Evolutionary conservation across 1,140 invertebrate species (phyloP).

Genomic region (Bursaphelenchus mucronatus): DNA sequence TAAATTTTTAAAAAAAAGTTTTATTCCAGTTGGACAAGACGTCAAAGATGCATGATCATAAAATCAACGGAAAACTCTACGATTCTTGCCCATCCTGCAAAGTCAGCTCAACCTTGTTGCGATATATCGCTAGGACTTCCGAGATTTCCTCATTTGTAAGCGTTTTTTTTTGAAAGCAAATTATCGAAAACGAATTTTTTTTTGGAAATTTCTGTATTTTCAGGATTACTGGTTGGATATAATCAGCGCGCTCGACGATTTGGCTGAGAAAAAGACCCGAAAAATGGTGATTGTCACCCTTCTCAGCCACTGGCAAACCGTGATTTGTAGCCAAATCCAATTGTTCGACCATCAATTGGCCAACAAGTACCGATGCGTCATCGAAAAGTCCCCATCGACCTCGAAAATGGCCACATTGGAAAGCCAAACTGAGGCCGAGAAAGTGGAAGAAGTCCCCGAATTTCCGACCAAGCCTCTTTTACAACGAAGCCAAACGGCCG

Average conservation of each 20-base stretch:
- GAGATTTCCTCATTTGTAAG: no score
- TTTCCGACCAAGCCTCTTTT: neutral
- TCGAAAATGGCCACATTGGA: neutral
- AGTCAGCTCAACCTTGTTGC: slow-evolving; percentile 37
- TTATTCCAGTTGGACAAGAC: neutral
- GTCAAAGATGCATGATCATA: slow-evolving; percentile 27
- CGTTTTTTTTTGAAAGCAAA: no score
- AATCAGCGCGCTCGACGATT: slow-evolving; percentile 21
- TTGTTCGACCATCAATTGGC: slow-evolving; percentile 32
- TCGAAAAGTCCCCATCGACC: no score
- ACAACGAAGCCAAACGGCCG: neutral
- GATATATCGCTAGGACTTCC: slow-evolving; percentile 22
- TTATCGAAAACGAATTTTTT: no score
- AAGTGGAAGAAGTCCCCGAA: neutral
- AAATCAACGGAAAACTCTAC: slow-evolving; percentile 29
- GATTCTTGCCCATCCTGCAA: slow-evolving; percentile 52
- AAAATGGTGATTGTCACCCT: slow-evolving; percentile 51
- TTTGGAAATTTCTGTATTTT: neutral
- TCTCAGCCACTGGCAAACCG: slow-evolving; percentile 55
- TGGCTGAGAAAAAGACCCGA: slow-evolving; percentile 24
- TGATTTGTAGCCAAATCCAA: slow-evolving; percentile 47
- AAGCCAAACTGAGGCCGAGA: neutral
- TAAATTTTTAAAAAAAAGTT: no score
- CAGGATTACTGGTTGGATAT: slow-evolving; percentile 27
- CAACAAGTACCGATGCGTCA: slow-evolving; percentile 33